A percentile compares a stretch with the other conserved stretches of the same genome.
Evolutionary conservation across 2,888 invertebrate species (phyloP).

Genomic region (Lymantria monacha): DNA sequence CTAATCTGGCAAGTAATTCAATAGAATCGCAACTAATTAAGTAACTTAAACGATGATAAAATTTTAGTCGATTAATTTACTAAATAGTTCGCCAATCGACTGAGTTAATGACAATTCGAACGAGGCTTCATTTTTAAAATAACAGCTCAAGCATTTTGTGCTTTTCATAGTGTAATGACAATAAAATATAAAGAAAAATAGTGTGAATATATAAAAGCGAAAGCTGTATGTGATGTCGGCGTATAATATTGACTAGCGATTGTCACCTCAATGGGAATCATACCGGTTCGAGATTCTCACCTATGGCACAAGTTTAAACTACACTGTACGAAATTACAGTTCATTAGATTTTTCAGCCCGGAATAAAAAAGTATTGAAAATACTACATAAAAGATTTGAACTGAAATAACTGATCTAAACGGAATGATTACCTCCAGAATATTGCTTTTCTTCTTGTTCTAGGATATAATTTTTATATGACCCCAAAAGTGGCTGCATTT

Average conservation of each 20-base stretch:
- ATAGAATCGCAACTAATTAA: no score
- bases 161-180: slow-evolving; percentile 15
- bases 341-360: no score
- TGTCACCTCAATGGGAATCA: slow-evolving; percentile 64
- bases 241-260: slow-evolving; percentile 71
- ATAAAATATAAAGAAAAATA: slow-evolving; percentile 4
- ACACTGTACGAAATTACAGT: not conserved
- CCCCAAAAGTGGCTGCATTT: no score
- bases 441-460: no score
- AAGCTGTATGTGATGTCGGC: slow-evolving; percentile 66
- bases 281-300: slow-evolving; percentile 56
- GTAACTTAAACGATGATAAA: no score
- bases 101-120: not conserved
- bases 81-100: not conserved
- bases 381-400: no score
- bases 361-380: no score
- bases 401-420: no score
- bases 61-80: not conserved
- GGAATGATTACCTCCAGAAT: no score
- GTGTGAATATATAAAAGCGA: slow-evolving; percentile 18
- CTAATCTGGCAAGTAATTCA: not conserved
- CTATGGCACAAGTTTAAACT: slow-evolving; percentile 40
- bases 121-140: slow-evolving; percentile 5
- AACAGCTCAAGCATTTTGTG: slow-evolving; percentile 17
- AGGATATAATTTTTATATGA: no score